Percentiles rank a stretch among this genome's conserved stretches.
Evolutionary conservation across 2,113 vertebrate genomes (phyloP).

Genomic region (Siniperca knerii): DNA sequence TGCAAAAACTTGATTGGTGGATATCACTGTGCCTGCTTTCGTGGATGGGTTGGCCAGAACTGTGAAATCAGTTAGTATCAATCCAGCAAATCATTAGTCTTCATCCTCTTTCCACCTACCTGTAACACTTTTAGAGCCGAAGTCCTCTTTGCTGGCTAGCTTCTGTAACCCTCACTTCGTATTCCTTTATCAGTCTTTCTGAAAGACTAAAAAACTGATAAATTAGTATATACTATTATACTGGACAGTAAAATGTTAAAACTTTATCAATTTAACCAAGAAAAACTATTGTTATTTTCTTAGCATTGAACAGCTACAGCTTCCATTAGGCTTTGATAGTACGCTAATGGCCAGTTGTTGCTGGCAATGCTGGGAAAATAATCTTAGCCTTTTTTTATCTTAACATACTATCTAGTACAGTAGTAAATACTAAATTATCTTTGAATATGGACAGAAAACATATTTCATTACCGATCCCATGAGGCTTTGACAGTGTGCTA

Average conservation of each 20-base stretch:
- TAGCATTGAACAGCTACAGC: not conserved
- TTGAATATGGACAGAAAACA: not conserved
- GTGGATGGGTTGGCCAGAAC: conserved; percentile 95
- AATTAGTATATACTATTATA: not conserved
- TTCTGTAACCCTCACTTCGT: not conserved
- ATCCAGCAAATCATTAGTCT: conserved; percentile 35
- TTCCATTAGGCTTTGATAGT: not conserved
- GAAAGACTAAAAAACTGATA: not conserved
- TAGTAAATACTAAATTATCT: too few species aligned
- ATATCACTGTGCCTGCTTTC: conserved; percentile 98
- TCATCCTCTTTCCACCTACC: conserved; percentile 23
- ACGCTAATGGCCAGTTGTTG: not conserved
- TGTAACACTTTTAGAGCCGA: not conserved
- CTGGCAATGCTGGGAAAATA: not conserved
- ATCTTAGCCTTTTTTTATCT: too few species aligned
- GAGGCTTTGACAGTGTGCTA: not conserved
- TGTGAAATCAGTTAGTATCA: conserved; percentile 98
- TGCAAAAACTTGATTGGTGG: conserved; percentile 99
- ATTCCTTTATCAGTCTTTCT: not conserved
- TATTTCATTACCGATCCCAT: too few species aligned
- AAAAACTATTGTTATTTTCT: not conserved
- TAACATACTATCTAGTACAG: not conserved
- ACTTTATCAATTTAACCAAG: not conserved
- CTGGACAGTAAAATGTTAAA: not conserved
- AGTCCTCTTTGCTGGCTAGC: not conserved